Base-by-base conservation (phyloP, 2,888 invertebrate species). In the Amphipyra berbera region DNA sequence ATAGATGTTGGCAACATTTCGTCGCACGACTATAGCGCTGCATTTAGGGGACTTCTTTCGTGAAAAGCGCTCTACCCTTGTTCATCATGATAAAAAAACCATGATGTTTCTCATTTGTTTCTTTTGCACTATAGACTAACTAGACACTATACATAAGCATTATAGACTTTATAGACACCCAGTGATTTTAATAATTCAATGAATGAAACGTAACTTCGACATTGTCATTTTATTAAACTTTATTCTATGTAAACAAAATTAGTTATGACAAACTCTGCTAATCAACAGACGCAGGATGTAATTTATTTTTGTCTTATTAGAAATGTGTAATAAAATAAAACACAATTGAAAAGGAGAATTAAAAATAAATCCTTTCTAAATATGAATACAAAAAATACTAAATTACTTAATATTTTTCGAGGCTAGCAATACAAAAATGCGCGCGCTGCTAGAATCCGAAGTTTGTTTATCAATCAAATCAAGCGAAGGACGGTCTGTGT, bases 391-490 rank as follows among this genome's bases (percentile, higher is more conserved):
- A 46, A 37, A n/a, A 50, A 13, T 37, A 49, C 48, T n/a, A 13
- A 41, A 38, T 41, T 33, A 49, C 6, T 41, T 37, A 45, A 44
- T 35, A 54, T n/a, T 63, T 75, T 81, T 79, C 58, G 30, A 21
- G 8, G 56, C 57, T 82, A 76, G 90, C 86, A 91, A 84, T 83
- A 85, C 81, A 15, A 15, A 71, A 88, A 77, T 94, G 94, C 94
- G 94, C 94, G 94, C 94, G 94, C 92, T 90, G 90, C 88, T 74
- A 76, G 82, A 84, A 86, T 84, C 85, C 88, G 88, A 90, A 89
- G 88, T 91, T 93, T 94, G 94, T 94, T 94, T 94, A 94, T 92
- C 94, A 93, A 92, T 93, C 91, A 91, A 90, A 86, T 87, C 81
- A 78, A 83, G 85, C 78, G 76, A 78, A 86, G 86, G 76, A 82